Conservation (phyloP, 2,797 vertebrate genomes). For the Pantherophis vulpinus region DNA sequence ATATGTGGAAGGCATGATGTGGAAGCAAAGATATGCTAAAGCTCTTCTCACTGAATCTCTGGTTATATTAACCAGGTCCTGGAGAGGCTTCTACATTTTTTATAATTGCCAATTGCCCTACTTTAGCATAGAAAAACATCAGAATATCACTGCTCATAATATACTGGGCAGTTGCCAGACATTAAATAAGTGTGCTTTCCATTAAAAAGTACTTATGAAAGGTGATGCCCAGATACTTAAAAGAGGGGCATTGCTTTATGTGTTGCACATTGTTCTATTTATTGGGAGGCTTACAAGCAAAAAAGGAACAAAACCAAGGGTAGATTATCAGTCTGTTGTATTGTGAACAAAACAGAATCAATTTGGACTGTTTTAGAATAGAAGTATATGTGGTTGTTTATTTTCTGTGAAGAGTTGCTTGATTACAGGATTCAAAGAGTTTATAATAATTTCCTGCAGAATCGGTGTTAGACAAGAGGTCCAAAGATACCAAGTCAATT, state of each 20-base stretch:
- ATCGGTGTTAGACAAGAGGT: background rate
- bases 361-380: background rate
- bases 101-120: background rate
- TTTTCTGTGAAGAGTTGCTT: background rate
- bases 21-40: background rate
- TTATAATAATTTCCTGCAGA: background rate
- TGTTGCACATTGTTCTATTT: background rate
- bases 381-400: background rate
- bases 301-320: background rate
- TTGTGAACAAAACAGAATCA: background rate
- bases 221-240: background rate
- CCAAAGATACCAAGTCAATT: background rate
- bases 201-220: background rate
- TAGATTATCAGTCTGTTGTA: background rate
- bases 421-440: background rate
- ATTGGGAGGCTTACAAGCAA: background rate
- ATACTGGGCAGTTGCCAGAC: background rate
- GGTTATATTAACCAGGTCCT: background rate
- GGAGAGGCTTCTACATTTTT: background rate
- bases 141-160: background rate
- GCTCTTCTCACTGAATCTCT: background rate
- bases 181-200: background rate
- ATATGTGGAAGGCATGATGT: background rate
- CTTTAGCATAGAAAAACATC: background rate
- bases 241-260: background rate